phyloP scores from a whole-genome alignment of 1,140 invertebrate genomes.

The Stenopsyche tienmushanensis region DNA sequence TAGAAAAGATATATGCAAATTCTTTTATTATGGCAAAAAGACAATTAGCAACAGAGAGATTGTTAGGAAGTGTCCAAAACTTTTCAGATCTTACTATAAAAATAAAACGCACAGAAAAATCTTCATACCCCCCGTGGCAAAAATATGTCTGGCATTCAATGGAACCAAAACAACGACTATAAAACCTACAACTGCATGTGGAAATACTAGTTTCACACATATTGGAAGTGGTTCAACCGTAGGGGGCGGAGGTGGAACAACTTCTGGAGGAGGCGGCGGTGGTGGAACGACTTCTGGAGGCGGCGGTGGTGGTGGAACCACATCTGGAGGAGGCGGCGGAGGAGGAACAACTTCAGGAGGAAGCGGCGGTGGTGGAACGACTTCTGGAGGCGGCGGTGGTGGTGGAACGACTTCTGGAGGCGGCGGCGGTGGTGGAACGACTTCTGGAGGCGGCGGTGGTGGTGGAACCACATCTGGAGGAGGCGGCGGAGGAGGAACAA shows the following conservation, averaged over 20 bases:
- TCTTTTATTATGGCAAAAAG: slow-evolving; percentile 22
- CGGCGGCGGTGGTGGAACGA: too few relatives aligned
- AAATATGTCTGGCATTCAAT: neutral
- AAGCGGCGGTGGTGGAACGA: too few relatives aligned
- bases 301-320: too few relatives aligned
- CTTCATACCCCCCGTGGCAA: slow-evolving; percentile 3
- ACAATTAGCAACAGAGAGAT: slow-evolving; percentile 16
- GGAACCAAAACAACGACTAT: neutral
- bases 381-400: too few relatives aligned
- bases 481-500: too few relatives aligned
- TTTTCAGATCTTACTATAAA: slow-evolving; percentile 1
- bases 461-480: too few relatives aligned
- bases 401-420: too few relatives aligned
- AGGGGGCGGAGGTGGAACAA: neutral
- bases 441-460: too few relatives aligned
- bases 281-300: neutral
- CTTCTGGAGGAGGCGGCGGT: neutral
- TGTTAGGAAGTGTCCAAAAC: slow-evolving; percentile 17
- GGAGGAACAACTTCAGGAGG: neutral
- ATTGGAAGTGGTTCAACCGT: neutral
- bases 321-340: too few relatives aligned
- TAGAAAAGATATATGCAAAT: slow-evolving; percentile 17
- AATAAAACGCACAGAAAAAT: slow-evolving; percentile 25
- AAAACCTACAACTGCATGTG: neutral
- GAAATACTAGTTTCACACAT: neutral